These are phyloP conservation scores for Alouatta palliata DNA, from an alignment of 2,113 vertebrate genomes.

Conservation along the genomic window DNA sequence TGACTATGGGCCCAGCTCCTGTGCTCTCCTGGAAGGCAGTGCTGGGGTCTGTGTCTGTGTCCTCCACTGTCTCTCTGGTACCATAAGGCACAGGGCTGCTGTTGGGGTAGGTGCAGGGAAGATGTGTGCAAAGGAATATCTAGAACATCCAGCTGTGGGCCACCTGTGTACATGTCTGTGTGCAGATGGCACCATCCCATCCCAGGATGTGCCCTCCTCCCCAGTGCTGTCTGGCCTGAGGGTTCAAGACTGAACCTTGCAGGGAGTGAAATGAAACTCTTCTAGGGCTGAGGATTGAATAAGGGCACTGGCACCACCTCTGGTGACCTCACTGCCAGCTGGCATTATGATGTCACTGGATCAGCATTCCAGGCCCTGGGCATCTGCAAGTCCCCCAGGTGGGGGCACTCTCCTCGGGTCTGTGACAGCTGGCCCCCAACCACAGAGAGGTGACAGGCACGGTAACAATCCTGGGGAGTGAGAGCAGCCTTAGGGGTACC, in stretches of 20 bases:
- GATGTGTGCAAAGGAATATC: not conserved
- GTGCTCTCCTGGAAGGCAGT: not conserved
- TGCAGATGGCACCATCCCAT: not conserved
- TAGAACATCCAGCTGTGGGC: not conserved
- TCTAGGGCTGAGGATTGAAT: not conserved
- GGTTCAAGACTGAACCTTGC: not conserved
- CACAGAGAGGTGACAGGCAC: conserved; percentile 50
- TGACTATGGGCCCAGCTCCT: not conserved
- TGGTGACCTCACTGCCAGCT: conserved; percentile 63
- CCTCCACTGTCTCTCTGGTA: not conserved
- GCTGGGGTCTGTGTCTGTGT: not conserved
- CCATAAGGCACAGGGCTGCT: not conserved
- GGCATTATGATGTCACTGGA: conserved; percentile 69
- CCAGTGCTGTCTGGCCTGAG: not conserved
- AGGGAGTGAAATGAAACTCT: not conserved
- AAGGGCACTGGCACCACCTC: conserved; percentile 19
- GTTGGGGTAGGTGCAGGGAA: rapidly evolving
- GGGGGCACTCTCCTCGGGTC: conserved; percentile 42
- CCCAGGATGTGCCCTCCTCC: not conserved
- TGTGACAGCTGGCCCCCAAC: conserved; percentile 42
- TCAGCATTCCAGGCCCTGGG: conserved; percentile 47
- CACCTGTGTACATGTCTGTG: not conserved
- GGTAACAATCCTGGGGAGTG: conserved; percentile 34
- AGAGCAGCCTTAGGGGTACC: not conserved
- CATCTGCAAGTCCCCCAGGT: conserved; percentile 35